Evolutionary conservation across 1,140 invertebrate genomes (phyloP).

Genomic region (Drosophila gunungcola): DNA sequence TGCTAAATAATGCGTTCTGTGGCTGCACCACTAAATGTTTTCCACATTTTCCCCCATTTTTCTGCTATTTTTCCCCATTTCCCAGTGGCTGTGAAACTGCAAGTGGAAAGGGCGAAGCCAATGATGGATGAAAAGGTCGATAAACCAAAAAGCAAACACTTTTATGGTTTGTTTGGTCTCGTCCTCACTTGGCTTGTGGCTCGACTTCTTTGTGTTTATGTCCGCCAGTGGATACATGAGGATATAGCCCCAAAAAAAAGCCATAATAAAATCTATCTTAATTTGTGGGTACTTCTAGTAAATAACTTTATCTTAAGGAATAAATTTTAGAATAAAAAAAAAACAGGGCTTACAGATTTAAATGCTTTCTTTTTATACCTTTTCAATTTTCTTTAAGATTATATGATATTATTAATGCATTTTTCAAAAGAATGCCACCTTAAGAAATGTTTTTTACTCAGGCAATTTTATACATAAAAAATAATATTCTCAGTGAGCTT

Average conservation of each 20-base stretch:
- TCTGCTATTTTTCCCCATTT: no score
- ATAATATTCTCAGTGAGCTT: background rate
- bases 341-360: no score
- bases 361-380: no score
- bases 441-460: no score
- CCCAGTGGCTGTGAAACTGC: conserved; percentile 33
- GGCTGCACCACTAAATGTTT: conserved; percentile 39
- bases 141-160: conserved; percentile 63
- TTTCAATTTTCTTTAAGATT: no score
- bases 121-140: conserved; percentile 51
- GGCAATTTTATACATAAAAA: no score
- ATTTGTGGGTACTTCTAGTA: conserved; percentile 7
- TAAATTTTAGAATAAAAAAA: no score
- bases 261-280: background rate
- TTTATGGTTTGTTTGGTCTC: conserved; percentile 69
- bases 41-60: conserved; percentile 14
- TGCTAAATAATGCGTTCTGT: conserved; percentile 69
- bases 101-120: conserved; percentile 34
- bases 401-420: no score
- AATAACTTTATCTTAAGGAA: background rate
- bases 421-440: no score
- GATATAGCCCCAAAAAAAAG: conserved; percentile 2
- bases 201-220: conserved; percentile 7
- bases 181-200: conserved; percentile 11
- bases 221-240: background rate